Percentiles rank a stretch among this genome's conserved stretches.
phyloP scores from a whole-genome alignment of 2,888 invertebrate genomes.

The Chironomus tentans region DNA sequence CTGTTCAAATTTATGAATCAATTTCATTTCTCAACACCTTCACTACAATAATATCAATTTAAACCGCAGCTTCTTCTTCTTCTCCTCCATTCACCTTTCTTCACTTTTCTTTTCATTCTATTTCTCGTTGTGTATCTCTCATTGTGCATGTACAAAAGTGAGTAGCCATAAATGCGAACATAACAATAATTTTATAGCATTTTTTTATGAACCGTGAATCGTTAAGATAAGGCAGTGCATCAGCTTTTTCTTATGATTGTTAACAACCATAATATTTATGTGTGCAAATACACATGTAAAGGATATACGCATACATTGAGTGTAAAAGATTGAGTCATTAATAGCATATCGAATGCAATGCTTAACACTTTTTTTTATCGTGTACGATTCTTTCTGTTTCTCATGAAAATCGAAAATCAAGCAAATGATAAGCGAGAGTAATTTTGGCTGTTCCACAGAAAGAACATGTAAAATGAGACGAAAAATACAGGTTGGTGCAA shows the following conservation, averaged over 20 bases:
- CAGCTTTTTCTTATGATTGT: neutral
- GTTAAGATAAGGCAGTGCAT: neutral
- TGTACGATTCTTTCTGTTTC: neutral
- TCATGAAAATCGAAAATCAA: neutral
- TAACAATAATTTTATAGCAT: neutral
- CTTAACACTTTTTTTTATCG: neutral
- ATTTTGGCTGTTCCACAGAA: neutral
- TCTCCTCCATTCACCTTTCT: neutral
- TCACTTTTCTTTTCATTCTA: neutral
- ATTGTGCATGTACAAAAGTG: neutral
- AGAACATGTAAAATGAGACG: neutral
- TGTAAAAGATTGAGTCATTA: neutral
- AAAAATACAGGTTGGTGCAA: neutral
- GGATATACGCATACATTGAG: neutral
- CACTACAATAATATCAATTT: too few relatives aligned
- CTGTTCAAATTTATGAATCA: too few relatives aligned
- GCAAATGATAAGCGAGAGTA: neutral
- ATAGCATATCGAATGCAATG: neutral
- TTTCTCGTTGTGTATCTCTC: too few relatives aligned
- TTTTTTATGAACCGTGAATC: neutral
- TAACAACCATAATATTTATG: too few relatives aligned
- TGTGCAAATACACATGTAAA: neutral
- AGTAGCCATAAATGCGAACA: neutral
- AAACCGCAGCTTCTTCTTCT: too few relatives aligned
- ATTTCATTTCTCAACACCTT: too few relatives aligned